These are phyloP conservation scores for Harmothoe impar DNA, from an alignment of 2,888 invertebrate species.

Conservation along the genomic window DNA sequence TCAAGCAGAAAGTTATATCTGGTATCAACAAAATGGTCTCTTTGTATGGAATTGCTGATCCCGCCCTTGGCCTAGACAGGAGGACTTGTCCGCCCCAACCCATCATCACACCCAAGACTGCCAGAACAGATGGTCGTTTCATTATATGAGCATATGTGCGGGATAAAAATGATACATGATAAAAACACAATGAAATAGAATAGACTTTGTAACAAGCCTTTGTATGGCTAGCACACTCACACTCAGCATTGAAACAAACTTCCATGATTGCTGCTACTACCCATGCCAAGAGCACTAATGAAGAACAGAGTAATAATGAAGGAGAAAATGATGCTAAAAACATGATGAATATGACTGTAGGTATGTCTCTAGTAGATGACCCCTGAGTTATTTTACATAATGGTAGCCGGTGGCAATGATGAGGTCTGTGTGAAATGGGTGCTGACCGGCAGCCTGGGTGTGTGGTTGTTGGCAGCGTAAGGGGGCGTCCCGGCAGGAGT, in stretches of 20 bases:
- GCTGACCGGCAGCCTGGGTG: slow-evolving; percentile 10
- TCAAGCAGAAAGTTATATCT: neutral
- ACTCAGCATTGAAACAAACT: too few relatives aligned
- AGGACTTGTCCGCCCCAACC: neutral
- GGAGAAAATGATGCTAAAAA: neutral
- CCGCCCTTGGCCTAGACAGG: neutral
- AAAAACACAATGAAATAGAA: neutral
- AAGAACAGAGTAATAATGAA: neutral
- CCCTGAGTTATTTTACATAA: slow-evolving; percentile 45
- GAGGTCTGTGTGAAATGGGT: neutral
- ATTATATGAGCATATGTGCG: neutral
- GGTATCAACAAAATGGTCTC: neutral
- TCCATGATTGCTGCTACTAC: too few relatives aligned
- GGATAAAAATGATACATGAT: neutral
- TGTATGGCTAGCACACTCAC: too few relatives aligned
- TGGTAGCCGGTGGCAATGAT: neutral
- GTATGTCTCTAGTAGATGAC: slow-evolving; percentile 32
- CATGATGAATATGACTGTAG: neutral
- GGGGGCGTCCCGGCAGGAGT: neutral
- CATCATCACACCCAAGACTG: slow-evolving; percentile 1
- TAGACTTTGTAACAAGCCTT: too few relatives aligned
- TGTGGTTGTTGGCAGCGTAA: neutral
- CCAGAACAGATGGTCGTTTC: neutral
- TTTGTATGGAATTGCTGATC: neutral
- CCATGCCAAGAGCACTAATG: neutral